Evolutionary conservation across 2,797 vertebrate genomes (phyloP).

Genomic region (Arctocebus calabarensis): DNA sequence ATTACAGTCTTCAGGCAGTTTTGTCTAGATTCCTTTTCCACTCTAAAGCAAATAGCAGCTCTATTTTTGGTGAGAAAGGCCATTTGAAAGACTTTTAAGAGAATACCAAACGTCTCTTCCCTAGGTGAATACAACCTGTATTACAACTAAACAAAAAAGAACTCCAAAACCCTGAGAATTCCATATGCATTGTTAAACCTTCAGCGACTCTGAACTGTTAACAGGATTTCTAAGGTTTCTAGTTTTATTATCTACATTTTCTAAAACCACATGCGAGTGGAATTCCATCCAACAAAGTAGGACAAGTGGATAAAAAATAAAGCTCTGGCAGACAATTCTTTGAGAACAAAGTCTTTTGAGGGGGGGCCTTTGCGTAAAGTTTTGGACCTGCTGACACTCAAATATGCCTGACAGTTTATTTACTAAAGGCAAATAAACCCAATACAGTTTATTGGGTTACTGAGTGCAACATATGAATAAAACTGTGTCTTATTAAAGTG

Average conservation of each 20-base stretch:
- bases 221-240: not conserved
- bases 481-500: not conserved
- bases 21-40: not conserved
- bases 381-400: not conserved
- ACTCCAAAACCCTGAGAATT: not conserved
- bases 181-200: not conserved
- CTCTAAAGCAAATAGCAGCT: not conserved
- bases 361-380: not conserved
- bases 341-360: not conserved
- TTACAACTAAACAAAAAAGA: not conserved
- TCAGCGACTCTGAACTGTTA: not conserved
- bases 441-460: not conserved
- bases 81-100: not conserved
- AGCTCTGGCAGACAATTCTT: not conserved
- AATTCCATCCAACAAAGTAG: not conserved
- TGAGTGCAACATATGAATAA: not conserved
- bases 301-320: not conserved
- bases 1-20: not conserved
- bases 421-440: not conserved
- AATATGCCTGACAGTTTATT: not conserved
- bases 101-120: not conserved
- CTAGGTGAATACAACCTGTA: not conserved
- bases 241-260: conserved; percentile 1
- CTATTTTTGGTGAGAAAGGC: not conserved
- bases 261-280: not conserved